Conservation (phyloP, 2,888 invertebrate genomes). For the Amiota communis region DNA sequence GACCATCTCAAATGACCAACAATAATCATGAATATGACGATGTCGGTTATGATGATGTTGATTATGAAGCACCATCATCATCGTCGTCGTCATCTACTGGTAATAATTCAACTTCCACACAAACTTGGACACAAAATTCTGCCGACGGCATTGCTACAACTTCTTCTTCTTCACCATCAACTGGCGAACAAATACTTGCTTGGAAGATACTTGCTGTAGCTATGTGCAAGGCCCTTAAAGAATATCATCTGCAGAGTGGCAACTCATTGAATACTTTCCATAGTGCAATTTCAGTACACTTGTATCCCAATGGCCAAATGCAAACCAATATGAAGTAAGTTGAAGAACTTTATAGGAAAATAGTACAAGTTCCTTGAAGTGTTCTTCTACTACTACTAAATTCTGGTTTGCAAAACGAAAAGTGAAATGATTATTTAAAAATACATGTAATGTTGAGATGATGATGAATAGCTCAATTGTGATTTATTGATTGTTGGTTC, state of each 20-base stretch:
- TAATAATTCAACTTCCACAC: background rate
- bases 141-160: background rate
- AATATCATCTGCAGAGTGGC: slow-evolving; percentile 62
- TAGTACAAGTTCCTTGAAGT: slow-evolving; percentile 21
- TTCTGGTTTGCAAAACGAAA: too few species aligned
- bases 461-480: slow-evolving; percentile 50
- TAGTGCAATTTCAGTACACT: slow-evolving; percentile 60
- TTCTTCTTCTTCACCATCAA: background rate
- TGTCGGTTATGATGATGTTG: slow-evolving; percentile 52
- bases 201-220: slow-evolving; percentile 69
- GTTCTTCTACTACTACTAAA: background rate
- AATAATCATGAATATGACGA: background rate
- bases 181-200: slow-evolving; percentile 61
- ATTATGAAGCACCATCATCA: slow-evolving; percentile 54
- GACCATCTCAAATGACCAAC: background rate
- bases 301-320: slow-evolving; percentile 57
- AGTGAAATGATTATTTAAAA: too few species aligned
- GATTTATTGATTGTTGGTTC: slow-evolving; percentile 39
- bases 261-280: slow-evolving; percentile 40
- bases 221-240: slow-evolving; percentile 69
- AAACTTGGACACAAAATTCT: background rate
- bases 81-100: too few species aligned
- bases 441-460: background rate
- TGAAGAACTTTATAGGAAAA: background rate
- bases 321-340: slow-evolving; percentile 50